A percentile compares a stretch with the other conserved stretches of the same genome.
Evolutionary conservation across 2,888 invertebrate genomes (phyloP).

Genomic region (Cetonia aurata): DNA sequence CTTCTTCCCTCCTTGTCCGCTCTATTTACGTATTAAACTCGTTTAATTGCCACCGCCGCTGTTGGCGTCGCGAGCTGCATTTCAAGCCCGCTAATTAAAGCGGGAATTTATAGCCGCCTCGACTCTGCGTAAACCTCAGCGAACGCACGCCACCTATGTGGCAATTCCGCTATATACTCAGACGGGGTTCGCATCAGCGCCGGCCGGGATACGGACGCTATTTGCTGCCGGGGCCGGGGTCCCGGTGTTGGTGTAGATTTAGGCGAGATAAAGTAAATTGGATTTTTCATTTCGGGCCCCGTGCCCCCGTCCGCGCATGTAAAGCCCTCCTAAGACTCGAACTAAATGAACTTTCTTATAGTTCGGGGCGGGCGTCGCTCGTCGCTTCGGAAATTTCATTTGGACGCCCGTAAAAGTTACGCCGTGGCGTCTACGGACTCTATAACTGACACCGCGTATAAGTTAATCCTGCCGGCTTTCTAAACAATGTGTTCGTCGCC

Average conservation of each 20-base stretch:
- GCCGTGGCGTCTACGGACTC: conserved; percentile 46
- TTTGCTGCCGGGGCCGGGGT: conserved; percentile 12
- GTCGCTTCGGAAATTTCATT: conserved; percentile 54
- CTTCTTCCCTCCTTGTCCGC: too few species aligned
- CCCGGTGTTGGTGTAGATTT: conserved; percentile 54
- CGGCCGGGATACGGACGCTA: conserved; percentile 48
- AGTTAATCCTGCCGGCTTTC: neutral
- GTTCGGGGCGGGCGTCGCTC: conserved; percentile 26
- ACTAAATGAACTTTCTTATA: conserved; percentile 56
- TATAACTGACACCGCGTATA: too few species aligned
- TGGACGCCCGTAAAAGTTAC: conserved; percentile 54
- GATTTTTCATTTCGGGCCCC: conserved; percentile 58
- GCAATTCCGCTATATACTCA: conserved; percentile 50
- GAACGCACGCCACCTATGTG: conserved; percentile 35
- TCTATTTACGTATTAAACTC: too few species aligned
- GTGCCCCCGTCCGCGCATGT: conserved; percentile 48
- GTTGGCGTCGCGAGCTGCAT: conserved; percentile 21
- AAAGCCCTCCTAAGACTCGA: conserved; percentile 54
- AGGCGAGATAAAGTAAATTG: conserved; percentile 60
- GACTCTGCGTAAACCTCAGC: conserved; percentile 7
- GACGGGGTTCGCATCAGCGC: conserved; percentile 52
- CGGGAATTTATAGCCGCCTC: conserved; percentile 31
- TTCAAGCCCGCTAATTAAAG: conserved; percentile 44
- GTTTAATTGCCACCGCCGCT: neutral
- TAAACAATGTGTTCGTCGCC: neutral